phyloP scores from a whole-genome alignment of 1,140 invertebrate genomes.

The Anadara kagoshimensis region DNA sequence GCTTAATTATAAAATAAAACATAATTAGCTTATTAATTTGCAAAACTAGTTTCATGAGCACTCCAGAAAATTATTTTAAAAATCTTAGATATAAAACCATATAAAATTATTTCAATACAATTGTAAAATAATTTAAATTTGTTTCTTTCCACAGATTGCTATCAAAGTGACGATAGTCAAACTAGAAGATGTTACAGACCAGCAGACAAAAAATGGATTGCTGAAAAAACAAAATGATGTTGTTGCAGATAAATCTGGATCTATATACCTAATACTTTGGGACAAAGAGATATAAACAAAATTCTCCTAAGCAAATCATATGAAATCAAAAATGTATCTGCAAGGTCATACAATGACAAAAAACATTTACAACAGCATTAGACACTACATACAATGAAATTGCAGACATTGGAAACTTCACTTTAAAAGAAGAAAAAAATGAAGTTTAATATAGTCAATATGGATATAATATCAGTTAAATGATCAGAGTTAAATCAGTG shows the following conservation, averaged over 20 bases:
- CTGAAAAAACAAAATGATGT: background rate
- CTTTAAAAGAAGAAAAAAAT: background rate
- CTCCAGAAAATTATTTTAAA: background rate
- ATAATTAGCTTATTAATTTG: no score
- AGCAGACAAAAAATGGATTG: slow-evolving; percentile 1
- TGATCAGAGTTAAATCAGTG: no score
- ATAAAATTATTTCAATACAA: background rate
- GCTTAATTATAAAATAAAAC: no score
- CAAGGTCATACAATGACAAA: slow-evolving; percentile 1
- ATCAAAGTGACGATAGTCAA: background rate
- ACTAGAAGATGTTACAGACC: slow-evolving; percentile 1
- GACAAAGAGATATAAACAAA: slow-evolving; percentile 1
- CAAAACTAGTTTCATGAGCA: slow-evolving; percentile 1
- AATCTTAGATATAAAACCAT: background rate
- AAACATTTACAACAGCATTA: background rate
- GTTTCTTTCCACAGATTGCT: background rate
- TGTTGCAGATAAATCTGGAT: background rate
- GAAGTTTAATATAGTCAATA: background rate
- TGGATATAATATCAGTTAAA: background rate
- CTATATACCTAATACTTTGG: slow-evolving; percentile 1
- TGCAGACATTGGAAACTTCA: background rate
- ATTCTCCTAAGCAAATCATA: slow-evolving; percentile 1
- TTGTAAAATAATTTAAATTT: background rate
- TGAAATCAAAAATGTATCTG: slow-evolving; percentile 2
- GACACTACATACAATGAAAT: background rate